Evolutionary conservation across 2,113 vertebrate genomes (phyloP), one percentile per base, ranked within the genome.

Genomic region (Pterocles burchelli): DNA sequence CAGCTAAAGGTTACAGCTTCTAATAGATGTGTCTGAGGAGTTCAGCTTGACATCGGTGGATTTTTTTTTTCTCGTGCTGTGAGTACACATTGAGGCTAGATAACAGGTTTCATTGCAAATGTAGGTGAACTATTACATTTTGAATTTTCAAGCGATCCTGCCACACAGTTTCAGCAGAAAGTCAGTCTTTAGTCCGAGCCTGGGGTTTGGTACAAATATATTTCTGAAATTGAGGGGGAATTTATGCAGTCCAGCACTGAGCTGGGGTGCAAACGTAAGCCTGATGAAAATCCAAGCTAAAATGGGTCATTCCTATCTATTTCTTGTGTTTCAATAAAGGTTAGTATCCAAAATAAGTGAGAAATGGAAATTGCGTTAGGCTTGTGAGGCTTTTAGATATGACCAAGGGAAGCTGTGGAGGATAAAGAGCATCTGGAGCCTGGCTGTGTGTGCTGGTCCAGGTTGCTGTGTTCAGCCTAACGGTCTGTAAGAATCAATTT

Each of bases 401-500:
- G 34, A 62, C 28, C 59, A 33, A 33, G 25, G 33, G 48, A 52
- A 51, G 36, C 19, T 57, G 17, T 33, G 33, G 48, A 12, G 45
- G 15, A 24, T 26, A 29, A 21, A 22, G 57, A 49, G 34, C 2
- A 0, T 38, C 1, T 8, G 33, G 75, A 11, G 8, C 3, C 11
- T 36, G 67, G n/a, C 24, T 11, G 15, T 6, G n/a, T 33, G 51
- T 11, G 57, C 41, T 77, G 65, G 38, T 15, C 16, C 34, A 6
- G 54, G 65, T 15, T 18, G n/a, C 70, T 59, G 51, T 41, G 49
- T 36, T 31, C 51, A 18, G 0, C 17, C 17, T 10, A 34, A 17
- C 28, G 3, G n/a, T 4, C 67, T 68, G 10, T 66, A 31, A 11
- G 11, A 28, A 17, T 3, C 2, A 33, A 14, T n/a, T 25, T 41